Conservation (phyloP, 1,140 invertebrate species). For the Drosophila pachea region DNA sequence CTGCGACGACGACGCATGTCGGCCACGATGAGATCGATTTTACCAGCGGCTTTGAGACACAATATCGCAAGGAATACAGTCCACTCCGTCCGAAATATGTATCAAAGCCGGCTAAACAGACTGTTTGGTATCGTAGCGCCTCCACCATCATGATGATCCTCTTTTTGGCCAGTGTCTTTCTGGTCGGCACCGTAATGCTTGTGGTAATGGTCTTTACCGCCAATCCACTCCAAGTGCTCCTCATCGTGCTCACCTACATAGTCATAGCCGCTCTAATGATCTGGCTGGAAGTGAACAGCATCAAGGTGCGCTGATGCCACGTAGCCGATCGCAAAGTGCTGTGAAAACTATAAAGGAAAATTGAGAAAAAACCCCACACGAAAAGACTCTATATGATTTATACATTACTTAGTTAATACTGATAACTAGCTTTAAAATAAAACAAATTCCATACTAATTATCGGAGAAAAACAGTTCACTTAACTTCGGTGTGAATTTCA, state of each 20-base stretch:
- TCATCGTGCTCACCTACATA: constrained; percentile 56
- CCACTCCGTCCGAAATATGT: constrained; percentile 50
- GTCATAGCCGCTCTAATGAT: constrained; percentile 55
- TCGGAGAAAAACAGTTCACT: too few relatives aligned
- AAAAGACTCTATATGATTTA: constrained; percentile 36
- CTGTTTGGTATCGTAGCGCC: constrained; percentile 63
- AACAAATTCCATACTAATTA: constrained; percentile 28
- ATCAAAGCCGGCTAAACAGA: constrained; percentile 55
- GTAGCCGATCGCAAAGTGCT: too few relatives aligned
- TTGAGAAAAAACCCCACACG: not conserved
- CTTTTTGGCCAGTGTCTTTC: constrained; percentile 54
- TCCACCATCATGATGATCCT: constrained; percentile 53
- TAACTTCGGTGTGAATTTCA: not conserved
- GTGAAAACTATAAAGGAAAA: constrained; percentile 36
- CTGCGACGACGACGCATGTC: constrained; percentile 18
- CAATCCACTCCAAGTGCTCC: constrained; percentile 50
- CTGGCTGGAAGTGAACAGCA: constrained; percentile 63
- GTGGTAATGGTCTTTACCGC: constrained; percentile 58
- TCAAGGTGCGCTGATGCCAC: constrained; percentile 59
- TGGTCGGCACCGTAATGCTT: constrained; percentile 55
- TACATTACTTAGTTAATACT: constrained; percentile 30
- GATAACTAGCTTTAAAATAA: constrained; percentile 33
- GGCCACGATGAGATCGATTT: constrained; percentile 68
- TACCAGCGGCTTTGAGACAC: constrained; percentile 72
- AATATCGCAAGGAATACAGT: constrained; percentile 71